Conservation (phyloP, 2,888 invertebrate species). For the Dione juno region DNA sequence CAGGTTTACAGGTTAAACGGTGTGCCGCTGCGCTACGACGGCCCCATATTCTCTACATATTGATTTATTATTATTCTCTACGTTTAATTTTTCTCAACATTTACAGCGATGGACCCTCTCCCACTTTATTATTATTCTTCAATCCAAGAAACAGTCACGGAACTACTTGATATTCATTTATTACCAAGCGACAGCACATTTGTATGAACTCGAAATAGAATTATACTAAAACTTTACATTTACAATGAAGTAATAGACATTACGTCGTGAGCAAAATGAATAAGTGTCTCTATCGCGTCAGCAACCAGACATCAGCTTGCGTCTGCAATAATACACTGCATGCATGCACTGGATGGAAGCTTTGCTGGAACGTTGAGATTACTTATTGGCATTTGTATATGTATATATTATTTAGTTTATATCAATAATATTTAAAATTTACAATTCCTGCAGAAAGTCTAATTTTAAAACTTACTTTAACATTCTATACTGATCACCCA, state of each 20-base stretch:
- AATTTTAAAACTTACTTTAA: no score
- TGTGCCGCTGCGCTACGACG: no score
- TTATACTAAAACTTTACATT: conserved; percentile 16
- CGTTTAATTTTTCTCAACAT: not conserved
- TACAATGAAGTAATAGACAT: conserved; percentile 11
- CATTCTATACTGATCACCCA: no score
- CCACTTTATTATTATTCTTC: not conserved
- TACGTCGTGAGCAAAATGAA: conserved; percentile 17
- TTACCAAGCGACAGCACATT: conserved; percentile 15
- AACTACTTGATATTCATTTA: conserved; percentile 13
- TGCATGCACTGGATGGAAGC: not conserved
- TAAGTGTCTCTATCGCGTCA: conserved; percentile 13
- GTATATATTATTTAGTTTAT: no score
- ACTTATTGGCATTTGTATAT: no score
- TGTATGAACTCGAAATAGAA: conserved; percentile 16
- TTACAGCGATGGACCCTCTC: not conserved
- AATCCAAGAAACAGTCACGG: not conserved
- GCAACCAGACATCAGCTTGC: conserved; percentile 10
- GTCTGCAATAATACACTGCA: not conserved
- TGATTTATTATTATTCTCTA: not conserved
- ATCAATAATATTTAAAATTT: no score
- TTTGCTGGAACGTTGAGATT: not conserved
- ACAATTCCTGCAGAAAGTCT: no score
- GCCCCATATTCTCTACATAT: no score
- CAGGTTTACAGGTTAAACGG: no score